Evolutionary conservation across 1,140 invertebrate genomes (phyloP).

Genomic region (Agrilus planipennis): DNA sequence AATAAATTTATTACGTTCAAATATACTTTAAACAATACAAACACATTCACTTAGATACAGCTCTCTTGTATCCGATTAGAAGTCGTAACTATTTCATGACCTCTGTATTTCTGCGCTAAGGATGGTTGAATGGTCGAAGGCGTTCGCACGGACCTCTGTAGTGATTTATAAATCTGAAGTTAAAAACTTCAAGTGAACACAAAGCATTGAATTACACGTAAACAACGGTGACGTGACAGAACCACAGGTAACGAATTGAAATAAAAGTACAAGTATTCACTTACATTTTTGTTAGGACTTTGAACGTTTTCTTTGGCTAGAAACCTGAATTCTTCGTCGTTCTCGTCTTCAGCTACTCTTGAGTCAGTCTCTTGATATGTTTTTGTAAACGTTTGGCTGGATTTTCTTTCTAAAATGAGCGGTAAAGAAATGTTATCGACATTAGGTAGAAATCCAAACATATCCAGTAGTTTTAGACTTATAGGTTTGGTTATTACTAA

Average conservation of each 20-base stretch:
- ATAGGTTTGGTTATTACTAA: no score
- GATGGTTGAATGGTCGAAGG: constrained; percentile 39
- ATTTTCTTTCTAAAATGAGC: constrained; percentile 23
- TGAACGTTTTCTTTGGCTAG: constrained; percentile 33
- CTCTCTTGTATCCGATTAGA: constrained; percentile 75
- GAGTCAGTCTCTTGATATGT: constrained; percentile 28
- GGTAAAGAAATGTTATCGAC: no score
- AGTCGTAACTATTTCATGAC: constrained; percentile 65
- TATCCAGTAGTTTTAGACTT: no score
- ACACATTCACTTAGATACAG: constrained; percentile 60
- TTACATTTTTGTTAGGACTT: constrained; percentile 30
- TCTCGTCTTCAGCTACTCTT: constrained; percentile 26
- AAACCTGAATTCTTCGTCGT: constrained; percentile 30
- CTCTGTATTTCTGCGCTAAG: constrained; percentile 33
- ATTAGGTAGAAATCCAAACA: no score
- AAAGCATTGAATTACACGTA: no score
- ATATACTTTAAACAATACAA: constrained; percentile 36
- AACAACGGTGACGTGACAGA: no score
- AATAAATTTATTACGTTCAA: constrained; percentile 24
- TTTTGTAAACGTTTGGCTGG: constrained; percentile 31
- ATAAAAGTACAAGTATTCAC: no score
- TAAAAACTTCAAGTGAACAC: no score
- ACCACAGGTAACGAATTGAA: no score
- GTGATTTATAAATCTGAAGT: constrained; percentile 54
- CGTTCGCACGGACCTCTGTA: constrained; percentile 49